phyloP scores from a whole-genome alignment of 2,888 invertebrate genomes.

The Agrotis exclamationis region DNA sequence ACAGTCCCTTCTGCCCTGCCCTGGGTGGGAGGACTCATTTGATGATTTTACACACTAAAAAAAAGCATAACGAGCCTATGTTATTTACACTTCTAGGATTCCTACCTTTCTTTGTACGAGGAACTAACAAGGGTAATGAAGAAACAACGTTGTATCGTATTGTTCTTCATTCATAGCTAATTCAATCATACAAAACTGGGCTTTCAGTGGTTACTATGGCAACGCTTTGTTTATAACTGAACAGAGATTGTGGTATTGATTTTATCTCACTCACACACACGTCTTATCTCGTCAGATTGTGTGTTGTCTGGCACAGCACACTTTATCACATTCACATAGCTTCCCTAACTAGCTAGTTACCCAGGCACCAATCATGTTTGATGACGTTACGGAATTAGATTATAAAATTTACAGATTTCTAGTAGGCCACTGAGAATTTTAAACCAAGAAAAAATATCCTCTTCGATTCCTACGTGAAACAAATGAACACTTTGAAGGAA shows the following conservation, averaged over 20 bases:
- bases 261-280: constrained; percentile 6
- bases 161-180: background rate
- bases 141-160: background rate
- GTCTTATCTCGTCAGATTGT: background rate
- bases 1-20: too few relatives aligned
- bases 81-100: background rate
- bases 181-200: background rate
- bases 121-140: background rate
- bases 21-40: too few relatives aligned
- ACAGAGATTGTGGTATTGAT: background rate
- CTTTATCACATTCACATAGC: background rate
- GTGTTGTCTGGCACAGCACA: background rate
- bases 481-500: too few relatives aligned
- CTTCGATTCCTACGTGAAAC: too few relatives aligned
- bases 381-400: background rate
- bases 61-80: background rate
- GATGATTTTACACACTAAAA: too few relatives aligned
- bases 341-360: background rate
- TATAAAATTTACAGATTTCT: too few relatives aligned
- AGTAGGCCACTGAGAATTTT: too few relatives aligned
- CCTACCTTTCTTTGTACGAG: background rate
- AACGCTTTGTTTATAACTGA: background rate
- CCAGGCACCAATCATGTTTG: background rate
- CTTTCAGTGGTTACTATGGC: constrained; percentile 7
- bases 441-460: too few relatives aligned